Evolutionary conservation across 2,888 invertebrate genomes (phyloP), one percentile per base, ranked within the genome.

Genomic region (Chloroclystis v-ata): DNA sequence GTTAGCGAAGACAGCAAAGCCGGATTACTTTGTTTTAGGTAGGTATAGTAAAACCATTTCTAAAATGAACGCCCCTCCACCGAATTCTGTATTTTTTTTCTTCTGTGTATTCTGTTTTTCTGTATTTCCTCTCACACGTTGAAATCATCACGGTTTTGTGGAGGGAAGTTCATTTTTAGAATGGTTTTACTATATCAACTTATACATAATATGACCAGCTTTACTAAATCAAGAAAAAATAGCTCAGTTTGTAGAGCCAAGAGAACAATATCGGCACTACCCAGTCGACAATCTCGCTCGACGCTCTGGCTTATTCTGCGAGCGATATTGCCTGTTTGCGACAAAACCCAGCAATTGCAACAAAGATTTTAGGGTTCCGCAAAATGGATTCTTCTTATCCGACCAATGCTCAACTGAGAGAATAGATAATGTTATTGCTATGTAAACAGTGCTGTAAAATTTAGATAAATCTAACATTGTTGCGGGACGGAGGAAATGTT

Each of bases 321-420:
- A 63, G 63, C 71, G 69, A 74, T 75, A 75, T 74, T 67, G 74
- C 61, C 67, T 66, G 72, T 72, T 73, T 68, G 65, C 60, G 67
- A 72, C 71, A 69, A 72, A 69, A 72, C 69, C 67, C 58, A 67
- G 65, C 72, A 67, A 75, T 75, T 71, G 75, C 71, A 72, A 61
- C 67, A 55, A 69, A 68, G 65, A 71, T 73, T 75, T 73, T 72
- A 69, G 71, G 70, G 72, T 74, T 72, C 65, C 65, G 57, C 57
- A 59, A 61, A 74, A 73, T 73, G 70, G 72, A 72, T 74, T 68
- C 71, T 69, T 67, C 69, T 71, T 72, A 73, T 69, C 67, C 74
- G 54, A 61, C 64, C 66, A 62, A 65, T 66, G 69, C 66, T 63
- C 69, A 62, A 56, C 58, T 57, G 55, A 63, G 63, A 59, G 66